phyloP scores from a whole-genome alignment of 1,140 invertebrate genomes.

The Drosophila watanabei region DNA sequence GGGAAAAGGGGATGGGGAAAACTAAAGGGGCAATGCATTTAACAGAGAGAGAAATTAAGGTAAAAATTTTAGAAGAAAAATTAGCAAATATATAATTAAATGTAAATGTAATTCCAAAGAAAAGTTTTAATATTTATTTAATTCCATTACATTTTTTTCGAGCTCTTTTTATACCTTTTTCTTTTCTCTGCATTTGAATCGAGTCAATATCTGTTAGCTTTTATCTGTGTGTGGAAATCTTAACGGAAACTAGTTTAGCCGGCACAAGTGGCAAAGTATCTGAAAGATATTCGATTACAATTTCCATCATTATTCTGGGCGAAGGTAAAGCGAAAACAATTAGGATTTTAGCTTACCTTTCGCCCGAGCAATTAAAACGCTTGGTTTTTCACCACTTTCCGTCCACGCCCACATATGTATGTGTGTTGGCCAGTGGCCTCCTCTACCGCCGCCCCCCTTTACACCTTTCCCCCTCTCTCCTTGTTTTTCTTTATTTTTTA shows the following conservation, averaged over 20 bases:
- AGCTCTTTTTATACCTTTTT: background rate
- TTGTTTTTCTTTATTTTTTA: conserved; percentile 3
- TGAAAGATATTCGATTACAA: conserved; percentile 45
- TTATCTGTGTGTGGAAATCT: conserved; percentile 57
- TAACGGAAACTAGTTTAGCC: conserved; percentile 74
- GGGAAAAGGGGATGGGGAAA: conserved; percentile 1
- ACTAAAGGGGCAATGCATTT: background rate
- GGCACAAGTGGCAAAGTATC: conserved; percentile 53
- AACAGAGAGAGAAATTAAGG: conserved; percentile 1
- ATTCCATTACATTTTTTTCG: background rate
- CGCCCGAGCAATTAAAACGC: conserved; percentile 45
- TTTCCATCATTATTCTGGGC: conserved; percentile 39
- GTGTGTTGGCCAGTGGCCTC: conserved; percentile 21
- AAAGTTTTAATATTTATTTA: background rate
- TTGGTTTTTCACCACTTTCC: conserved; percentile 40
- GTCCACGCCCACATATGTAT: conserved; percentile 41
- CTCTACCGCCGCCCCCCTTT: background rate
- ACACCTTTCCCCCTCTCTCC: background rate
- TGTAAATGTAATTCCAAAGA: too few species aligned
- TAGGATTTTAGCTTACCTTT: conserved; percentile 55
- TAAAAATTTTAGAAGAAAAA: too few species aligned
- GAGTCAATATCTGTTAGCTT: conserved; percentile 30
- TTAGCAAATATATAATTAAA: too few species aligned
- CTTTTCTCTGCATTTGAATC: conserved; percentile 2
- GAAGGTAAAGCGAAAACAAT: conserved; percentile 65